Conservation (phyloP, 2,888 invertebrate genomes). For the Pachycephus smyrnensis region DNA sequence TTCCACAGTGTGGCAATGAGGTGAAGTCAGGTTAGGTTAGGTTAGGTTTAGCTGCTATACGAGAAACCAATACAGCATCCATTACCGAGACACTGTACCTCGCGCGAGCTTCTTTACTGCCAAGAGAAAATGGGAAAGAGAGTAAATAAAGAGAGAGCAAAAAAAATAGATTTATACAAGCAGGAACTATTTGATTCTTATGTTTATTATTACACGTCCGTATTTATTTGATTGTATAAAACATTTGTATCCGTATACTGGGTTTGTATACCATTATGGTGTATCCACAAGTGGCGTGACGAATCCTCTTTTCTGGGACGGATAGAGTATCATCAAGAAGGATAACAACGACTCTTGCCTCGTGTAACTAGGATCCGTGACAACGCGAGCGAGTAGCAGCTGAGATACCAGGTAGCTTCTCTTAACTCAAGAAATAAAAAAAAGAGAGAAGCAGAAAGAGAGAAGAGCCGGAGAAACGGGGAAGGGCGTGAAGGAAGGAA, state of each 20-base stretch:
- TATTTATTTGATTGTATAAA: background rate
- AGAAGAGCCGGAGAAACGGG: background rate
- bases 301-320: background rate
- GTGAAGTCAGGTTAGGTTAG: background rate
- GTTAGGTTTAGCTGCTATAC: background rate
- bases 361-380: background rate
- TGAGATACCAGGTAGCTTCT: background rate
- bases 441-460: background rate
- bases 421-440: background rate
- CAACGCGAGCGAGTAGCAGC: background rate
- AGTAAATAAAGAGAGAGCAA: background rate
- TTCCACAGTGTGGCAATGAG: background rate
- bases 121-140: background rate
- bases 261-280: background rate
- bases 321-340: background rate
- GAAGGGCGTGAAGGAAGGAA: too few species aligned
- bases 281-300: background rate
- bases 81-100: background rate
- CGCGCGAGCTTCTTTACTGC: background rate
- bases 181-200: background rate
- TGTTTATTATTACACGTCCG: background rate
- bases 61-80: background rate
- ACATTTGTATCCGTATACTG: background rate
- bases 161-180: background rate
- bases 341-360: background rate